A percentile compares a stretch with the other conserved stretches of the same genome.
These are phyloP conservation scores for Drosophila maculinotata DNA, from an alignment of 2,888 invertebrate genomes.

Conservation along the genomic window DNA sequence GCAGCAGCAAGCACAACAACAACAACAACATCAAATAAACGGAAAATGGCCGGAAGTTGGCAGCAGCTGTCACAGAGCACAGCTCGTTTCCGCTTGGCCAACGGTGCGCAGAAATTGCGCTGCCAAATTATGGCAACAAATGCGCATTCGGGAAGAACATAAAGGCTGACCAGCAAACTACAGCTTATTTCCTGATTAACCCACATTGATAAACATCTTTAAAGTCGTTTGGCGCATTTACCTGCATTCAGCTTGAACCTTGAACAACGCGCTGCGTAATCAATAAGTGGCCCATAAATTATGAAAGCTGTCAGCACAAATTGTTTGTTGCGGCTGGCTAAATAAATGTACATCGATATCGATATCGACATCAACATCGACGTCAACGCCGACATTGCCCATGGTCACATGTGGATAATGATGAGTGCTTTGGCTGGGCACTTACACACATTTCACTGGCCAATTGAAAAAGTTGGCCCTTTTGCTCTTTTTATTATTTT, in stretches of 20 bases:
- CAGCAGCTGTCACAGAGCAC: conserved; percentile 49
- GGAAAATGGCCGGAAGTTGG: conserved; percentile 53
- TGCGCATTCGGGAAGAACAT: neutral
- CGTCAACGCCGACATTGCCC: conserved; percentile 27
- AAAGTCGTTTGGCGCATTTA: conserved; percentile 21
- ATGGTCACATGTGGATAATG: conserved; percentile 56
- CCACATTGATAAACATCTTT: conserved; percentile 52
- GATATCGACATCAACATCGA: conserved; percentile 6
- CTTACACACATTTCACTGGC: conserved; percentile 21
- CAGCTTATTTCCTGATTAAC: conserved; percentile 11
- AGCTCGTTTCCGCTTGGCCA: conserved; percentile 68
- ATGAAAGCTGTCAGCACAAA: conserved; percentile 70
- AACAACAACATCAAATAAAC: conserved; percentile 7
- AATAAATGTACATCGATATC: conserved; percentile 37
- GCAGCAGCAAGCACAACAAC: too few relatives aligned
- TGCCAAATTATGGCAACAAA: conserved; percentile 37
- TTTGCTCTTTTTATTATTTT: conserved; percentile 24
- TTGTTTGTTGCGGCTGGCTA: conserved; percentile 38
- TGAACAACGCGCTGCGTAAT: conserved; percentile 42
- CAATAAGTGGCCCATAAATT: conserved; percentile 79
- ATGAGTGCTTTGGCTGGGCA: conserved; percentile 44
- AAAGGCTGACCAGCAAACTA: neutral
- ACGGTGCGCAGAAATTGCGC: conserved; percentile 33
- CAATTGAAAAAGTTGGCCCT: conserved; percentile 71
- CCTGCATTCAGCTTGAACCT: conserved; percentile 14